Evolutionary conservation across 2,888 invertebrate species (phyloP).

Genomic region (Rhodophaea formosa): DNA sequence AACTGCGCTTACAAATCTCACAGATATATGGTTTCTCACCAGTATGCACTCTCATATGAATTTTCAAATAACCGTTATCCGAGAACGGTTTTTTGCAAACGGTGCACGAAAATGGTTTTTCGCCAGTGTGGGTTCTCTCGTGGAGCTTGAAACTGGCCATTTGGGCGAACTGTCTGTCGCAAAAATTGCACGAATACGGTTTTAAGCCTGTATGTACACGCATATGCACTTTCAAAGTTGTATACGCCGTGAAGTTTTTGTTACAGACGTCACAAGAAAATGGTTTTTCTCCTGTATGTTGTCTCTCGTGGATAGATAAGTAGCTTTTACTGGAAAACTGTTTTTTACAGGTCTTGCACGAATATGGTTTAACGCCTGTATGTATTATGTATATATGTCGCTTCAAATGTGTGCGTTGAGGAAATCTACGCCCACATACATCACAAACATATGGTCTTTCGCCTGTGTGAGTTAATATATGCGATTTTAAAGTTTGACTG

Average conservation of each 20-base stretch:
- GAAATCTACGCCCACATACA: slow-evolving; percentile 62
- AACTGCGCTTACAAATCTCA: slow-evolving; percentile 60
- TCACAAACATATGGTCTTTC: slow-evolving; percentile 68
- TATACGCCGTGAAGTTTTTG: slow-evolving; percentile 66
- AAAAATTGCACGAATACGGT: slow-evolving; percentile 64
- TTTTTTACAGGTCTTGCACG: slow-evolving; percentile 61
- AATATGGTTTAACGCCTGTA: slow-evolving; percentile 57
- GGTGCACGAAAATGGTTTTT: slow-evolving; percentile 58
- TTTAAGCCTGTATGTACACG: slow-evolving; percentile 66
- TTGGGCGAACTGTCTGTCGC: slow-evolving; percentile 63
- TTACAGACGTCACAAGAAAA: slow-evolving; percentile 66
- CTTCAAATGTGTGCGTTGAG: slow-evolving; percentile 64
- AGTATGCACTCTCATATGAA: slow-evolving; percentile 68
- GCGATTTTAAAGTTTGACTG: slow-evolving; percentile 67
- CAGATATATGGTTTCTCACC: slow-evolving; percentile 65
- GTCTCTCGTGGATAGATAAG: slow-evolving; percentile 61
- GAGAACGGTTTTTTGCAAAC: slow-evolving; percentile 69
- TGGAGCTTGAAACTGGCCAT: slow-evolving; percentile 70
- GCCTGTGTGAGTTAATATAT: slow-evolving; percentile 65
- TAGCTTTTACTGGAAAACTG: slow-evolving; percentile 71
- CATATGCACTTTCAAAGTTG: slow-evolving; percentile 70
- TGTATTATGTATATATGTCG: slow-evolving; percentile 69
- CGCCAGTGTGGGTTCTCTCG: slow-evolving; percentile 66
- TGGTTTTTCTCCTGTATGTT: slow-evolving; percentile 64
- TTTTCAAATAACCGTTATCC: slow-evolving; percentile 69